These are phyloP conservation scores for Engystomops pustulosus DNA, from an alignment of 2,113 vertebrate genomes.

Conservation along the genomic window DNA sequence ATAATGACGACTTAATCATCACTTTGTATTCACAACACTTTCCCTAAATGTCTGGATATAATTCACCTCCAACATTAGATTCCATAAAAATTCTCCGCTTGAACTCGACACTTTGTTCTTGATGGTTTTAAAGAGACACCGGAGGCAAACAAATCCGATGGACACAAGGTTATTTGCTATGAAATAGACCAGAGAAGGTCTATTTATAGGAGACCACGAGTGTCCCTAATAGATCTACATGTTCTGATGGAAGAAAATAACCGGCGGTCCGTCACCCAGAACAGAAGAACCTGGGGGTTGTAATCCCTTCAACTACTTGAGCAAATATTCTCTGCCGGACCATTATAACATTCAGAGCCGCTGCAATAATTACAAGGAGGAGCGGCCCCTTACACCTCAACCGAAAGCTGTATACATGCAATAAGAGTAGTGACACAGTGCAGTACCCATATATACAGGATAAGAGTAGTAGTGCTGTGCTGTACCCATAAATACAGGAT, in stretches of 20 bases:
- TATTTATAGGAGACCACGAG: not conserved
- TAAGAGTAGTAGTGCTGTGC: too few relatives aligned
- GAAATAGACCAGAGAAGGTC: not conserved
- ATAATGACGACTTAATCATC: constrained; percentile 52
- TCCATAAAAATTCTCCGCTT: constrained; percentile 49
- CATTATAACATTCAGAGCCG: too few relatives aligned
- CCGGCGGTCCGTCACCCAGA: too few relatives aligned
- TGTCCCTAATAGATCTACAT: not conserved
- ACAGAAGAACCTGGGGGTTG: too few relatives aligned
- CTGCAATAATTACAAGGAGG: too few relatives aligned
- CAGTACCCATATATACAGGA: too few relatives aligned
- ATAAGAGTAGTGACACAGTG: too few relatives aligned
- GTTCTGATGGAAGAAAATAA: not conserved
- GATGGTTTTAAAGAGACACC: constrained; percentile 22
- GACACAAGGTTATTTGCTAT: not conserved
- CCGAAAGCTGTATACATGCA: too few relatives aligned
- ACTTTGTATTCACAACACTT: constrained; percentile 53
- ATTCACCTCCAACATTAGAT: constrained; percentile 37
- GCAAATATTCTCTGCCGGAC: too few relatives aligned
- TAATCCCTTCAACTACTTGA: too few relatives aligned
- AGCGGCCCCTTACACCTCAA: too few relatives aligned
- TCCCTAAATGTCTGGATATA: constrained; percentile 27
- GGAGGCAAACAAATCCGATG: not conserved
- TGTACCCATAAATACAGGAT: too few relatives aligned
- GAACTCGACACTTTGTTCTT: constrained; percentile 27